These are phyloP conservation scores for Apodemia zela DNA, from an alignment of 2,888 invertebrate species.

Conservation along the genomic window DNA sequence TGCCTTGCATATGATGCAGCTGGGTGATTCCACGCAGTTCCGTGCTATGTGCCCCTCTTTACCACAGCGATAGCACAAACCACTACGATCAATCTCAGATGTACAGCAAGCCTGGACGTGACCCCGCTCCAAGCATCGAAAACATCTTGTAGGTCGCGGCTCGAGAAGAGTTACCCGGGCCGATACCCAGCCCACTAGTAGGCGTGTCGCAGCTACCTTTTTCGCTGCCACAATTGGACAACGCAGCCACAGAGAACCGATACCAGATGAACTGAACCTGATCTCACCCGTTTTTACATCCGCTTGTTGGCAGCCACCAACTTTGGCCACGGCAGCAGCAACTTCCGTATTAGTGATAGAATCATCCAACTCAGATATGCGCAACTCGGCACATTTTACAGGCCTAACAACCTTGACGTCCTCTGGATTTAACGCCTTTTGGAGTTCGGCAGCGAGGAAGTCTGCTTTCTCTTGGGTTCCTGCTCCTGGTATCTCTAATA, in stretches of 20 bases:
- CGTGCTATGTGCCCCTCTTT: conserved; percentile 27
- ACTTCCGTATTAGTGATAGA: conserved; percentile 20
- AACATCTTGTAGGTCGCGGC: conserved; percentile 23
- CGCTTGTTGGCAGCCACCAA: conserved; percentile 18
- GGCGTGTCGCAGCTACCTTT: conserved; percentile 9
- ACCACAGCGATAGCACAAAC: conserved; percentile 27
- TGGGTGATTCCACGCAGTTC: conserved; percentile 12
- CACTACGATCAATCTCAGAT: conserved; percentile 14
- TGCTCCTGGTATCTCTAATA: conserved; percentile 25
- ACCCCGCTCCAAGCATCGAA: conserved; percentile 25
- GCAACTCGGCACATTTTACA: conserved; percentile 21
- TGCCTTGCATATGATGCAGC: conserved; percentile 17
- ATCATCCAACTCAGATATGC: conserved; percentile 24
- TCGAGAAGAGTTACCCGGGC: conserved; percentile 21
- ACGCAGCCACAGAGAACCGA: conserved; percentile 8
- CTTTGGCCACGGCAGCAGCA: conserved; percentile 11
- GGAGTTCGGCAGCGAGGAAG: conserved; percentile 23
- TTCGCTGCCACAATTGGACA: conserved; percentile 24
- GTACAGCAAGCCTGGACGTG: conserved; percentile 26
- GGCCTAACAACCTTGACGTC: conserved; percentile 24
- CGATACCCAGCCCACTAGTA: conserved; percentile 22
- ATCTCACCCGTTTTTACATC: conserved; percentile 15
- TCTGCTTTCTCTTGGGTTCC: conserved; percentile 23
- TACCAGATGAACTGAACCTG: background rate
- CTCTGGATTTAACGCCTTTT: conserved; percentile 16